These are phyloP conservation scores for Philaethria dido DNA, from an alignment of 2,888 invertebrate genomes.

Conservation along the genomic window DNA sequence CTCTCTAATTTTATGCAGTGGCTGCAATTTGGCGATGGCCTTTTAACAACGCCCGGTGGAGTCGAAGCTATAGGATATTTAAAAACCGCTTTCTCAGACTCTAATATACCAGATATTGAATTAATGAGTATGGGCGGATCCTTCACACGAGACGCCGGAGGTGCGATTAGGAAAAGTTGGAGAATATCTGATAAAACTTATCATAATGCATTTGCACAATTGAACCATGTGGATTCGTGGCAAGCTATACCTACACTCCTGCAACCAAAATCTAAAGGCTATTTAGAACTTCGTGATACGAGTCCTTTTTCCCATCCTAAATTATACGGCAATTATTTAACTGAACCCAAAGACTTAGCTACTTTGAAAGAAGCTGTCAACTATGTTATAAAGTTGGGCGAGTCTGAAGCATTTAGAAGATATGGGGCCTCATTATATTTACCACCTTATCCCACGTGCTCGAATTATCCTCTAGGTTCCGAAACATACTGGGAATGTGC, in stretches of 20 bases:
- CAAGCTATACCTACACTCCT: conserved; percentile 88
- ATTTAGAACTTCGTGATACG: conserved; percentile 87
- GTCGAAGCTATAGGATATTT: conserved; percentile 87
- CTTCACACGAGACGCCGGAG: conserved; percentile 84
- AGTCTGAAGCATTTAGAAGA: conserved; percentile 84
- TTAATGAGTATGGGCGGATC: conserved; percentile 86
- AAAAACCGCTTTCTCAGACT: conserved; percentile 83
- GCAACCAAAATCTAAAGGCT: conserved; percentile 89
- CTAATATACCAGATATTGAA: conserved; percentile 86
- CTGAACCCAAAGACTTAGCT: conserved; percentile 85
- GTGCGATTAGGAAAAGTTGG: conserved; percentile 78
- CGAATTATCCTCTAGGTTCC: conserved; percentile 71
- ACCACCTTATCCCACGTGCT: conserved; percentile 81
- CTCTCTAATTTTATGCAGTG: conserved; percentile 71
- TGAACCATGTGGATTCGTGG: conserved; percentile 84
- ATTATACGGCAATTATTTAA: conserved; percentile 91
- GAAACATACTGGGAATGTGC: conserved; percentile 90
- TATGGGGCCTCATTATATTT: conserved; percentile 82
- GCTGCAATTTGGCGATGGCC: conserved; percentile 80
- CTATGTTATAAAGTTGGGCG: conserved; percentile 82
- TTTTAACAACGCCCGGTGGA: conserved; percentile 84
- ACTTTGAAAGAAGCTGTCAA: conserved; percentile 85
- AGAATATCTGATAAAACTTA: conserved; percentile 84
- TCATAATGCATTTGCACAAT: conserved; percentile 78
- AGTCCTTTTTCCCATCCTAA: conserved; percentile 90